phyloP scores from a whole-genome alignment of 2,888 invertebrate species.

The Eueremaeus valkanovi region DNA sequence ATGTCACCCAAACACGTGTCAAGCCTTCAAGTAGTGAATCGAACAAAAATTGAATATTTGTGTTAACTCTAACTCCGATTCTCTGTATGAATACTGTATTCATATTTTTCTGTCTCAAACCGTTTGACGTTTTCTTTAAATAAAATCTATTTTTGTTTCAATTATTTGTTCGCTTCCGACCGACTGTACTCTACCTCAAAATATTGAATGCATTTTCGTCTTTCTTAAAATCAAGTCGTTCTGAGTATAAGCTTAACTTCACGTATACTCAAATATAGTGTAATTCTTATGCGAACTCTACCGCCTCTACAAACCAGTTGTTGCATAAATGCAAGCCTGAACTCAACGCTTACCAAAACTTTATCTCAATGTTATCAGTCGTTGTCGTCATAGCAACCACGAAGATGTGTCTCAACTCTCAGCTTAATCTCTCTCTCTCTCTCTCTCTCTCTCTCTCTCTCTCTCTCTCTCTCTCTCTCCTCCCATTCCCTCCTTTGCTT shows the following conservation, averaged over 20 bases:
- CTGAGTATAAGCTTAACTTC: neutral
- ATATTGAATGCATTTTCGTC: no score
- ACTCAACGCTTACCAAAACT: neutral
- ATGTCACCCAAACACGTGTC: conserved; percentile 19
- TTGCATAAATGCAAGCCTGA: conserved; percentile 2
- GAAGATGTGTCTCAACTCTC: neutral
- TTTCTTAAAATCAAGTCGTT: neutral
- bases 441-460: neutral
- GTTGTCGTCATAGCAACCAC: neutral
- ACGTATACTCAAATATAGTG: neutral
- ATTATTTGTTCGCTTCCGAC: no score
- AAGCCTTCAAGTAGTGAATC: neutral
- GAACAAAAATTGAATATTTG: neutral
- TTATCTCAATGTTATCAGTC: conserved; percentile 20
- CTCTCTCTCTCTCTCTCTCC: neutral
- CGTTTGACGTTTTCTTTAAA: no score
- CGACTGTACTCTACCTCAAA: no score
- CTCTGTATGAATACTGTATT: no score
- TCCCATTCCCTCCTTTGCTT: neutral
- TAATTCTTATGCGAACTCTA: neutral
- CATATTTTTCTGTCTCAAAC: no score
- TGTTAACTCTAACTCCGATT: no score
- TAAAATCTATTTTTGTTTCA: no score
- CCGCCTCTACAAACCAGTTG: conserved; percentile 15
- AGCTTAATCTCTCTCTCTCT: neutral